These are phyloP conservation scores for Drosophila bifasciata DNA, from an alignment of 1,140 invertebrate species.

Conservation along the genomic window DNA sequence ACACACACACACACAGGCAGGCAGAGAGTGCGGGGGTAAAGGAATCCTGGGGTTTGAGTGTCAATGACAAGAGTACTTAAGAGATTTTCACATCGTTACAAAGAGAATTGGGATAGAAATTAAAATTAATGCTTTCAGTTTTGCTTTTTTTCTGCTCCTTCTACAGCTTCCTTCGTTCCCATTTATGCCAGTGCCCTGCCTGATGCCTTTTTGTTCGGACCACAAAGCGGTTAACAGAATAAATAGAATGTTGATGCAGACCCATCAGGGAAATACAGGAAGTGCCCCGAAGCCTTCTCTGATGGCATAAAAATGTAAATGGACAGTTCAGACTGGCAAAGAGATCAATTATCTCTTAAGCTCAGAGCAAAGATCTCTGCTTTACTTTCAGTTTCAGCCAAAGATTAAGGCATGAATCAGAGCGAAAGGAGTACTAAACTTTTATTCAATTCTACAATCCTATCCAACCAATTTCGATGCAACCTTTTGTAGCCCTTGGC, in stretches of 20 bases:
- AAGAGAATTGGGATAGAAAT: constrained; percentile 80
- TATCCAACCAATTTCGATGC: too few relatives aligned
- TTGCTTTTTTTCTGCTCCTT: constrained; percentile 9
- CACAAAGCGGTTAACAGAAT: constrained; percentile 50
- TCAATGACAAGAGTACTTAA: constrained; percentile 83
- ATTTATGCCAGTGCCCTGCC: constrained; percentile 15
- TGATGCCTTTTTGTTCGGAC: constrained; percentile 32
- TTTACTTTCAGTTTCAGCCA: too few relatives aligned
- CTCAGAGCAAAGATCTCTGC: too few relatives aligned
- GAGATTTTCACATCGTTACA: constrained; percentile 83
- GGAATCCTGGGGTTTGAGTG: constrained; percentile 64
- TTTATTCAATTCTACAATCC: too few relatives aligned
- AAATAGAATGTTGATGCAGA: constrained; percentile 13
- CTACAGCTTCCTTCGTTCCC: background rate
- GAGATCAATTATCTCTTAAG: too few relatives aligned
- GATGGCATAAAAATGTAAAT: constrained; percentile 26
- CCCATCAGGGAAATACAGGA: too few relatives aligned
- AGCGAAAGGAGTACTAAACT: too few relatives aligned
- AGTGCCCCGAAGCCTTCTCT: too few relatives aligned
- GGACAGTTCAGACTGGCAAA: background rate
- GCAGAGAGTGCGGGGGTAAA: background rate
- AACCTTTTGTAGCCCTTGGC: too few relatives aligned
- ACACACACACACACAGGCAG: constrained; percentile 19
- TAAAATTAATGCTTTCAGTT: constrained; percentile 78
- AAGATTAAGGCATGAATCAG: too few relatives aligned